These are phyloP conservation scores for Oreochromis mossambicus DNA, from an alignment of 2,797 vertebrate genomes.

Conservation along the genomic window DNA sequence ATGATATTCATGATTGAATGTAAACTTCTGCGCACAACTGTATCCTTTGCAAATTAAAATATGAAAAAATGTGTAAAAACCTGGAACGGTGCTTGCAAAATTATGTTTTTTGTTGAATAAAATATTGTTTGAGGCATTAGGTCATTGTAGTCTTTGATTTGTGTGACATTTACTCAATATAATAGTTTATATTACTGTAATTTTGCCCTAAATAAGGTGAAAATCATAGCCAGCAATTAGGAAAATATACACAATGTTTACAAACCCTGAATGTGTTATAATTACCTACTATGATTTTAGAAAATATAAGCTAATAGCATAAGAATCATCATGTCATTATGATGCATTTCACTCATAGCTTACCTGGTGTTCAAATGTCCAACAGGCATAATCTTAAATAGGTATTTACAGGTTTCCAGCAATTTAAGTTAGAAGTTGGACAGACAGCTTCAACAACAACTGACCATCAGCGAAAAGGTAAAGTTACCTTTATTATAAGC, in stretches of 20 bases:
- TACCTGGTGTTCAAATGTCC: not conserved
- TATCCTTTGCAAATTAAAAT: not conserved
- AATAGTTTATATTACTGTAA: not conserved
- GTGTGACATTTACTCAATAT: not conserved
- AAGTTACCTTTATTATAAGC: not conserved
- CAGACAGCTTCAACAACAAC: not conserved
- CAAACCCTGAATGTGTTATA: not conserved
- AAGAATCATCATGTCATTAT: not conserved
- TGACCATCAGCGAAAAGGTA: not conserved
- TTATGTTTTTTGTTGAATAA: not conserved
- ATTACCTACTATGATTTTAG: fast-evolving
- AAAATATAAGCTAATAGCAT: not conserved
- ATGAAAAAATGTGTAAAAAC: not conserved
- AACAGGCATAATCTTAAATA: not conserved
- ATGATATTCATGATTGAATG: not conserved
- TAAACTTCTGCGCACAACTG: not conserved
- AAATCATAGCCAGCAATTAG: fast-evolving
- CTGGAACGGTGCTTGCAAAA: not conserved
- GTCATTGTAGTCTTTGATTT: not conserved
- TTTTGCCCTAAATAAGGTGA: not conserved
- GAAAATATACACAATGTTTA: not conserved
- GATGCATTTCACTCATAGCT: not conserved
- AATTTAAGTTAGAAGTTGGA: not conserved
- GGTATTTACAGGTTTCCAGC: not conserved
- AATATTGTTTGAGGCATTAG: not conserved